phyloP scores from a whole-genome alignment of 35 echinoderm and acorn worm genomes.

The Lytechinus variegatus region DNA sequence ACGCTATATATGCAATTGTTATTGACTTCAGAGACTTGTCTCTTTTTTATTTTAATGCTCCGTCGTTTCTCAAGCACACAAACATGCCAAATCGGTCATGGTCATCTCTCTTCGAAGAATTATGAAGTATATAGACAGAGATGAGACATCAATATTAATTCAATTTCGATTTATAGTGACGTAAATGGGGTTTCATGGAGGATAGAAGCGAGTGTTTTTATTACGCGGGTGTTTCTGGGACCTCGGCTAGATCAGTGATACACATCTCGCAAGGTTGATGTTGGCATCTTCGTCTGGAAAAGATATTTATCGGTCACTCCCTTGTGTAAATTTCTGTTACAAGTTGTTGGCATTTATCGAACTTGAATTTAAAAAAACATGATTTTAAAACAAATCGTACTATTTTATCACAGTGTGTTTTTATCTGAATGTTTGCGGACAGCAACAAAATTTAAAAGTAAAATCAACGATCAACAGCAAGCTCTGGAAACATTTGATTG shows the following conservation, averaged over 20 bases:
- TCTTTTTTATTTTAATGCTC: not conserved
- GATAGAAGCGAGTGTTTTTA: not conserved
- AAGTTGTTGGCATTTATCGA: too few species aligned
- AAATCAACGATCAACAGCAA: too few species aligned
- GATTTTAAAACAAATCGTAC: too few species aligned
- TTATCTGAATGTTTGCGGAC: too few species aligned
- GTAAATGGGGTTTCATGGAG: not conserved
- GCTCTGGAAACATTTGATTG: too few species aligned
- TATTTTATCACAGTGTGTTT: too few species aligned
- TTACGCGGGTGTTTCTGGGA: not conserved
- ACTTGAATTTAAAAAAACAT: too few species aligned
- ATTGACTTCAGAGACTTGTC: not conserved
- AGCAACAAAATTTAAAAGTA: too few species aligned
- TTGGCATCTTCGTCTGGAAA: not conserved
- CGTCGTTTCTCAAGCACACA: not conserved
- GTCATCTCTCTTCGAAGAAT: not conserved
- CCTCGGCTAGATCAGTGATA: not conserved
- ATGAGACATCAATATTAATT: conserved; percentile 15
- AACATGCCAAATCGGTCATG: not conserved
- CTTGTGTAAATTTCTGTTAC: not conserved
- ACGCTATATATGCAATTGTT: not conserved
- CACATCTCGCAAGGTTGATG: not conserved
- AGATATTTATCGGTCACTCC: not conserved
- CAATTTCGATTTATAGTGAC: not conserved
- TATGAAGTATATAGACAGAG: not conserved